Conservation (phyloP, 2,888 invertebrate genomes). For the Drosophila neutralis region DNA sequence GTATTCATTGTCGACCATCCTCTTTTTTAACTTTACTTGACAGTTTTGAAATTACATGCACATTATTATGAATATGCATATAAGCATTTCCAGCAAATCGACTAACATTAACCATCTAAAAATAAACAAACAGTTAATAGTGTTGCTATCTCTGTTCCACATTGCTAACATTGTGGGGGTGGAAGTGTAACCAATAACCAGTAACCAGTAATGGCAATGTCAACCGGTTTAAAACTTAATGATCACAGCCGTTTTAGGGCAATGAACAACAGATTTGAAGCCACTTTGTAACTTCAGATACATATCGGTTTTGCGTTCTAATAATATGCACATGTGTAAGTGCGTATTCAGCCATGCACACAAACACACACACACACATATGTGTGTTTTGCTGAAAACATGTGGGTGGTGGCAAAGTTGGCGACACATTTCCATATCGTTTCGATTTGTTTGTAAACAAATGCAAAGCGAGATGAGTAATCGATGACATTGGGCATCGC, state of each 20-base stretch:
- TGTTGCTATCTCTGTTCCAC: constrained; percentile 17
- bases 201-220: constrained; percentile 46
- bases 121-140: constrained; percentile 40
- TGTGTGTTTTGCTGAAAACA: constrained; percentile 7
- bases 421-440: constrained; percentile 48
- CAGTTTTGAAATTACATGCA: constrained; percentile 10
- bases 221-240: constrained; percentile 57
- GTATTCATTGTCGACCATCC: constrained; percentile 17
- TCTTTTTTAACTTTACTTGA: background rate
- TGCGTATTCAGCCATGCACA: constrained; percentile 3
- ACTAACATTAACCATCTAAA: constrained; percentile 29
- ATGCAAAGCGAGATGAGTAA: constrained; percentile 65
- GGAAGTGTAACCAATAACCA: constrained; percentile 46
- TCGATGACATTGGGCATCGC: constrained; percentile 44
- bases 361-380: background rate
- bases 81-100: constrained; percentile 8
- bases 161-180: constrained; percentile 53
- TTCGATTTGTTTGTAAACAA: constrained; percentile 75
- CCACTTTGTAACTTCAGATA: constrained; percentile 44
- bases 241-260: constrained; percentile 68
- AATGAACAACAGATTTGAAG: constrained; percentile 41
- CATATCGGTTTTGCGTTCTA: constrained; percentile 34
- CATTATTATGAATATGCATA: background rate
- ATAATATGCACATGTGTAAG: constrained; percentile 17
- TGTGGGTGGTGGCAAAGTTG: constrained; percentile 68